Percentiles rank a stretch among this genome's conserved stretches.
These are phyloP conservation scores for Helobdella robusta DNA, from an alignment of 2,888 invertebrate genomes.

Conservation along the genomic window DNA sequence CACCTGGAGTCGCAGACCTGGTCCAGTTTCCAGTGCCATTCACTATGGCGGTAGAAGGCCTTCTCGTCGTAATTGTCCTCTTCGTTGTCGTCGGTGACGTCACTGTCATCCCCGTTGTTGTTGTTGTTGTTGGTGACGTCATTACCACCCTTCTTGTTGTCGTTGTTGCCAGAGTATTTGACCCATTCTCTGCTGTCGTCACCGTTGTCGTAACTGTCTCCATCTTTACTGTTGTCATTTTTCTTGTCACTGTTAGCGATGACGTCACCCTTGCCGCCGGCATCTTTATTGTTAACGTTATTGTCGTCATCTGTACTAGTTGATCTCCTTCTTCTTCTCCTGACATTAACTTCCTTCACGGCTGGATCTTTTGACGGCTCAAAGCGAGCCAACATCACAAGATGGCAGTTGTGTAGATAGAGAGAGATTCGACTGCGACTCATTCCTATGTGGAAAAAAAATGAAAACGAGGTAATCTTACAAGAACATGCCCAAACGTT, in stretches of 20 bases:
- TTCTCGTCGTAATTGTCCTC: conserved; percentile 38
- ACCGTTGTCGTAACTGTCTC: conserved; percentile 39
- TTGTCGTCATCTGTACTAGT: no score
- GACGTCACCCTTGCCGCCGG: no score
- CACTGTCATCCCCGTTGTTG: neutral
- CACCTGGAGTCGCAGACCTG: conserved; percentile 91
- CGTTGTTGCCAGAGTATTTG: no score
- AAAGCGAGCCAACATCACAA: conserved; percentile 77
- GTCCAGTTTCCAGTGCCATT: conserved; percentile 94
- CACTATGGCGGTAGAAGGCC: conserved; percentile 68
- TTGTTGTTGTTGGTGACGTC: neutral
- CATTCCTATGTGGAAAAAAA: conserved; percentile 75
- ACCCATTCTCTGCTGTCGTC: no score
- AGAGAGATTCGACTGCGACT: conserved; percentile 96
- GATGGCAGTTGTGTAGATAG: conserved; percentile 89
- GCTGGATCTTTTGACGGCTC: conserved; percentile 63
- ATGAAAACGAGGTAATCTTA: no score
- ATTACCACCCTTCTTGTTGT: no score
- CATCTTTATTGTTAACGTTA: neutral
- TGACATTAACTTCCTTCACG: conserved; percentile 59
- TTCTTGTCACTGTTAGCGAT: neutral
- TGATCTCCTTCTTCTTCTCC: conserved; percentile 55
- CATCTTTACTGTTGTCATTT: neutral
- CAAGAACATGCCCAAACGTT: no score
- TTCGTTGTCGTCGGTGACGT: neutral